Conservation (phyloP, 2,797 vertebrate genomes). For the Pogonophryne albipinna region DNA sequence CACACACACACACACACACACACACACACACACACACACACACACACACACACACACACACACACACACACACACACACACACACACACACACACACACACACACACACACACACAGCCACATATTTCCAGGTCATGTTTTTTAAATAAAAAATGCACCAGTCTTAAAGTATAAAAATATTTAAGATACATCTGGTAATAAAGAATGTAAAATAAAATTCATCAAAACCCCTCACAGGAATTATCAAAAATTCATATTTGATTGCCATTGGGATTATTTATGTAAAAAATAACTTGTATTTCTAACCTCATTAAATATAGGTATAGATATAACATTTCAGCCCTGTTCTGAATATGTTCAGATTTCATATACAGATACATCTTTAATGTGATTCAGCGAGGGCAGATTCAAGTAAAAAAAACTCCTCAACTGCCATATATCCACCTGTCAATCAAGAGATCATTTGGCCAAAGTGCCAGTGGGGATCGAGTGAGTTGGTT, state of each 20-base stretch:
- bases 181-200: too few species aligned
- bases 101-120: too few species aligned
- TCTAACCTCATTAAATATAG: slow-evolving; percentile 9
- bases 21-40: too few species aligned
- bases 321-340: neutral
- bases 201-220: too few species aligned
- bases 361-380: slow-evolving; percentile 8
- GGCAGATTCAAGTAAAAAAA: neutral
- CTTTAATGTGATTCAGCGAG: slow-evolving; percentile 3
- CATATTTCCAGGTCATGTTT: too few species aligned
- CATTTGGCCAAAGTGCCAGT: slow-evolving; percentile 24
- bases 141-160: too few species aligned
- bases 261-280: slow-evolving; percentile 18
- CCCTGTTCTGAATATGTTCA: slow-evolving; percentile 13
- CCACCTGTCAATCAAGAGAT: slow-evolving; percentile 46
- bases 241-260: slow-evolving; percentile 24
- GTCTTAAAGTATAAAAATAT: too few species aligned
- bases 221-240: too few species aligned
- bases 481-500: slow-evolving; percentile 15
- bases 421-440: slow-evolving; percentile 2
- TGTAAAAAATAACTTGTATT: slow-evolving; percentile 6
- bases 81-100: too few species aligned
- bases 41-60: too few species aligned
- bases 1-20: too few species aligned
- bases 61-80: too few species aligned